Evolutionary conservation across 1,140 invertebrate species (phyloP).

Genomic region (Sinonovacula constricta): DNA sequence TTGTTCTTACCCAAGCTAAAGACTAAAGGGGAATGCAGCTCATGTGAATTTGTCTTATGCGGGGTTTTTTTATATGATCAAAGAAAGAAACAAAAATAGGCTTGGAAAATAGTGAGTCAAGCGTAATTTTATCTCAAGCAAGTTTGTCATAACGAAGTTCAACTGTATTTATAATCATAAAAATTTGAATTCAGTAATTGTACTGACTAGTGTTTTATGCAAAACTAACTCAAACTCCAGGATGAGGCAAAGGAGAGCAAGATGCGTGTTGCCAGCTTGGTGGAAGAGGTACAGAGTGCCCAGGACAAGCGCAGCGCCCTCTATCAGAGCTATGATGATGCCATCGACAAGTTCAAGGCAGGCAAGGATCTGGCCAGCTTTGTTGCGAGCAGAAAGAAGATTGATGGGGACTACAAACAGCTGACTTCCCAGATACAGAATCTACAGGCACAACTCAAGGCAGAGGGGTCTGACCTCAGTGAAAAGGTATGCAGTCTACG

Average conservation of each 20-base stretch:
- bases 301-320: conserved; percentile 83
- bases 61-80: too few species aligned
- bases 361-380: conserved; percentile 83
- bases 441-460: conserved; percentile 82
- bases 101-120: too few species aligned
- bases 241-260: conserved; percentile 83
- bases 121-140: too few species aligned
- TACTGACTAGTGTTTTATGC: too few species aligned
- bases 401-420: conserved; percentile 84
- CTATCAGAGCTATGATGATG: conserved; percentile 84
- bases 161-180: too few species aligned
- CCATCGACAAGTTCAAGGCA: conserved; percentile 83
- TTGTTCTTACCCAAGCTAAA: too few species aligned
- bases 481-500: conserved; percentile 81
- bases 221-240: too few species aligned
- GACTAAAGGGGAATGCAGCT: too few species aligned
- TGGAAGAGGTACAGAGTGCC: conserved; percentile 81
- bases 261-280: conserved; percentile 79
- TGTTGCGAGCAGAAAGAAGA: conserved; percentile 80
- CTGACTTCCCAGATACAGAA: conserved; percentile 82
- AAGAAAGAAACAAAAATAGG: too few species aligned
- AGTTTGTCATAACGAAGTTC: too few species aligned
- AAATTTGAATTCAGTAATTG: too few species aligned
- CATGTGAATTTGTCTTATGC: too few species aligned
- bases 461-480: conserved; percentile 83